Evolutionary conservation across 2,113 vertebrate genomes (phyloP), one percentile per base, ranked within the genome.

Genomic region (Pollachius pollachius): DNA sequence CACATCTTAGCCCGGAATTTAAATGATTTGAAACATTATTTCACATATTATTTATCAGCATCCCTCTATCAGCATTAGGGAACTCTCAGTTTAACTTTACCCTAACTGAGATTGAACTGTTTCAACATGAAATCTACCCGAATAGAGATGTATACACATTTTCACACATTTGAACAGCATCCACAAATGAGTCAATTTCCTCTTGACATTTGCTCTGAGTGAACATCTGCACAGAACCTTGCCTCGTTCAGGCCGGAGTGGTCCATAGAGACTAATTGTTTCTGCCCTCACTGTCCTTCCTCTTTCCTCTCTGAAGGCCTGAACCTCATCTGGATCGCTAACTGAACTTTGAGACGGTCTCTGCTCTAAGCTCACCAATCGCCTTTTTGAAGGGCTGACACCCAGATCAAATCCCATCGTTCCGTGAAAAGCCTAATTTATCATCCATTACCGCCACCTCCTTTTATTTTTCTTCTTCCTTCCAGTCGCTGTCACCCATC

Each of bases 351-450:
- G 62, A 82, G 70, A 89, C 75, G 63, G 77, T 60, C 21, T 62
- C 82, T 71, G 85, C 76, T 70, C 67, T 16, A 67, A 72, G 65
- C 19, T 21, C 41, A 5, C 58, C 68, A 52, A 82, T 83, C 85
- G 4, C 48, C 13, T 67, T 83, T 34, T 69, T 68, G 80, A 81
- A 59, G 74, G 73, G 71, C 86, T 88, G 86, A 92, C 88, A 90
- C 80, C 85, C 88, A 82, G 81, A 88, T 86, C 87, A 70, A 90
- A 90, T 90, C 81, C 59, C 81, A 67, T 68, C 54, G 69, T 85
- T 89, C 82, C 79, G 65, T 89, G 83, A 86, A 86, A 89, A 76
- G 9, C 18, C 25, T 84, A 85, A 92, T 87, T 89, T 89, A 77
- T 79, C 84, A 88, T 68, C 87, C 88, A 81, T 90, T 77, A 78